Conservation (phyloP, 2,113 vertebrate species). For the Arizona elegans region DNA sequence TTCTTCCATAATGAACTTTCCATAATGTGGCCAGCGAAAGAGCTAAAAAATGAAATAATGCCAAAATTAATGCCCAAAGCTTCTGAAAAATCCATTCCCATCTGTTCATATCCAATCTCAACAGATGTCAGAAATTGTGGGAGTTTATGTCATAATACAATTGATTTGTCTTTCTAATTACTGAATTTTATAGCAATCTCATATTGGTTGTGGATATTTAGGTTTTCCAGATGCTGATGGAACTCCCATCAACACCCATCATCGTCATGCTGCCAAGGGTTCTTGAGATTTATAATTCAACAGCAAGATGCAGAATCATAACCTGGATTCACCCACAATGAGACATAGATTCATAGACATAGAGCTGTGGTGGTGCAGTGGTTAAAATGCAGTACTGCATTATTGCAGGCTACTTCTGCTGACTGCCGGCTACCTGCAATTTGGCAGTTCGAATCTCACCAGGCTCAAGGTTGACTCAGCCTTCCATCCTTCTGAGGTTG, state of each 20-base stretch:
- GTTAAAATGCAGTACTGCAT: too few species aligned
- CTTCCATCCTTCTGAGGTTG: too few species aligned
- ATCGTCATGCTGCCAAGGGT: background rate
- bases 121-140: background rate
- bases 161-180: background rate
- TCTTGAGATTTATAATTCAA: background rate
- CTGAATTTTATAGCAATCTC: background rate
- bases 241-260: background rate
- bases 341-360: background rate
- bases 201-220: background rate
- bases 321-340: background rate
- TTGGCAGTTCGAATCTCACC: too few species aligned
- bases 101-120: background rate
- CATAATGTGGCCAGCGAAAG: constrained; percentile 88
- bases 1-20: constrained; percentile 76
- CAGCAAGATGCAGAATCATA: background rate
- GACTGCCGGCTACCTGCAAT: too few species aligned
- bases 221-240: background rate
- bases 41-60: constrained; percentile 64
- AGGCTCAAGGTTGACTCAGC: too few species aligned
- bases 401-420: too few species aligned
- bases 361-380: too few species aligned
- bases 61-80: background rate
- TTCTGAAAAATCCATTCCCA: background rate
- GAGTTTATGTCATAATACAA: background rate